Percentiles rank a stretch among this genome's conserved stretches.
phyloP scores from a whole-genome alignment of 2,113 vertebrate species.

The Zingel zingel region DNA sequence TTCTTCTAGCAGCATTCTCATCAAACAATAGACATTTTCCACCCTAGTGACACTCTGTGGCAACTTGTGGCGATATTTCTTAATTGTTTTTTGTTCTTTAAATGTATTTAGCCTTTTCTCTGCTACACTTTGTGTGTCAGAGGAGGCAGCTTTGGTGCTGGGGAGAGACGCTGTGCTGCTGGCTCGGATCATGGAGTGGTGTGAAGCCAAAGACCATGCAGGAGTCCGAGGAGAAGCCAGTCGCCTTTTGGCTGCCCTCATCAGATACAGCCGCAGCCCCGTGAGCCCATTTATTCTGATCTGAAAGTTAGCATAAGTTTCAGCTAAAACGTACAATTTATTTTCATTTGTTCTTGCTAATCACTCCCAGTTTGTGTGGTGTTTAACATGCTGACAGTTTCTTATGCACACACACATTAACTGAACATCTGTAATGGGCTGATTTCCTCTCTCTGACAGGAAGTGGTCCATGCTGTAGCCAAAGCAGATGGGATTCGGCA shows the following conservation, averaged over 20 bases:
- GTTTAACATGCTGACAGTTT: background rate
- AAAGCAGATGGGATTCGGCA: slow-evolving; percentile 88
- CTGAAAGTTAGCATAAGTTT: background rate
- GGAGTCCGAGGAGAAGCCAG: slow-evolving; percentile 87
- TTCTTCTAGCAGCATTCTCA: background rate
- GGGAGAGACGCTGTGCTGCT: slow-evolving; percentile 86
- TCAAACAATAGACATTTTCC: background rate
- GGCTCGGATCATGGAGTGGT: slow-evolving; percentile 89
- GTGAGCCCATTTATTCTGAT: slow-evolving; percentile 63
- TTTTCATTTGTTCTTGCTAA: background rate
- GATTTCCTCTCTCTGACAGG: slow-evolving; percentile 77
- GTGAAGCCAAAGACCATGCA: slow-evolving; percentile 82
- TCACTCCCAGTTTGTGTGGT: background rate
- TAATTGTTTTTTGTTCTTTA: background rate
- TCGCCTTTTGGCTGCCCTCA: slow-evolving; percentile 87
- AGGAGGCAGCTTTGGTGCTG: slow-evolving; percentile 86
- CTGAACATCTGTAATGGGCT: background rate
- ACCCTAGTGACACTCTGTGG: background rate
- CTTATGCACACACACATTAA: background rate
- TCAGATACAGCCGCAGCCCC: slow-evolving; percentile 88
- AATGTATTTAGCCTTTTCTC: background rate
- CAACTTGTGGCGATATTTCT: background rate
- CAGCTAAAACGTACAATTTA: fast-evolving
- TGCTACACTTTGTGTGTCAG: slow-evolving; percentile 70
- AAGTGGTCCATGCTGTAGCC: slow-evolving; percentile 88